These are phyloP conservation scores for Himalopsyche anomala DNA, from an alignment of 2,888 invertebrate species.

Conservation along the genomic window DNA sequence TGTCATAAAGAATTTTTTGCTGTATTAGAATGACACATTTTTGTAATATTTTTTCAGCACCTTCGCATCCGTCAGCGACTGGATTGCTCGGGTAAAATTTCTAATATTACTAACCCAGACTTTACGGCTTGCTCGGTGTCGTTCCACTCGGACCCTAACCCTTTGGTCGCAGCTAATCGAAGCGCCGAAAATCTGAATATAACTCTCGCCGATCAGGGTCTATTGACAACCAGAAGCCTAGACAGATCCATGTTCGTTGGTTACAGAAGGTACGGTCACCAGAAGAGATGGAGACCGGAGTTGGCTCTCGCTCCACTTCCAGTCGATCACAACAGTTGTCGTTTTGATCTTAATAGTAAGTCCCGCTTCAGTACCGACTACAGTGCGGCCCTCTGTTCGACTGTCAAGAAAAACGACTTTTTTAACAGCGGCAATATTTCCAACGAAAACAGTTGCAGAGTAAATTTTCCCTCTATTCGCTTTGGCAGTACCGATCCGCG, in stretches of 20 bases:
- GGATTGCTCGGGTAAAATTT: slow-evolving; percentile 65
- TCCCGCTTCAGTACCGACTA: no score
- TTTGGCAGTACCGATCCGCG: not conserved
- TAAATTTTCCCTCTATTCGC: not conserved
- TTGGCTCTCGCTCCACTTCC: slow-evolving; percentile 53
- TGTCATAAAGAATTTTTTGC: no score
- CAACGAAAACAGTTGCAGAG: not conserved
- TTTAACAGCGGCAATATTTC: not conserved
- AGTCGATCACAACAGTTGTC: slow-evolving; percentile 50
- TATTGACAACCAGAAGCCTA: slow-evolving; percentile 59
- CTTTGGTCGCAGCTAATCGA: slow-evolving; percentile 62
- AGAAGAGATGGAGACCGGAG: slow-evolving; percentile 55
- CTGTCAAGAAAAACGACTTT: slow-evolving; percentile 6
- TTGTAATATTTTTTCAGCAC: slow-evolving; percentile 47
- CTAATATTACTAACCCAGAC: slow-evolving; percentile 25
- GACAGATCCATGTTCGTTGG: slow-evolving; percentile 57
- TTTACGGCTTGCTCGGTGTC: slow-evolving; percentile 45
- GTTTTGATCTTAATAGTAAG: no score
- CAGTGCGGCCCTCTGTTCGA: no score
- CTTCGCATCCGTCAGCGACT: slow-evolving; percentile 65
- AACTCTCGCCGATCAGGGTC: slow-evolving; percentile 53
- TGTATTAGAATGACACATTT: no score
- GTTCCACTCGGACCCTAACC: slow-evolving; percentile 69
- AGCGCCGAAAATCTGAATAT: slow-evolving; percentile 47
- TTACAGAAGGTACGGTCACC: slow-evolving; percentile 55